A percentile compares a stretch with the other conserved stretches of the same genome.
phyloP scores from a whole-genome alignment of 2,113 vertebrate genomes.

The Struthidea cinerea region DNA sequence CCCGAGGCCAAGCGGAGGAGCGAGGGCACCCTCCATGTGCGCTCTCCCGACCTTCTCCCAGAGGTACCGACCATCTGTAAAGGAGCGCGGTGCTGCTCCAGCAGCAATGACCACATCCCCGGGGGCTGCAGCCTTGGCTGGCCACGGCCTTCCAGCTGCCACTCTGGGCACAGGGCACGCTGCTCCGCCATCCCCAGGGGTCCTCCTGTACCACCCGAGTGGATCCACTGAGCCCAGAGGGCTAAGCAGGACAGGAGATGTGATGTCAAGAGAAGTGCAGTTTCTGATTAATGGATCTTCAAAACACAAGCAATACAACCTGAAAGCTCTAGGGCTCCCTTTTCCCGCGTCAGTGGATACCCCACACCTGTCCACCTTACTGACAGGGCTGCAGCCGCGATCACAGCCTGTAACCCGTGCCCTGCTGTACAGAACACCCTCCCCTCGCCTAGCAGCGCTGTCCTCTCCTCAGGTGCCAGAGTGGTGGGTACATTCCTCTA shows the following conservation, averaged over 20 bases:
- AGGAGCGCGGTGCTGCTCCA: neutral
- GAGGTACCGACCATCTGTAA: too few species aligned
- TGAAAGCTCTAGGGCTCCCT: neutral
- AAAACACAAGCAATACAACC: neutral
- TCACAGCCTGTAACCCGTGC: accelerated
- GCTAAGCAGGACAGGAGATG: neutral
- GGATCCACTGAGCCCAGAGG: neutral
- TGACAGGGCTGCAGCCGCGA: neutral
- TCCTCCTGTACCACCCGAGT: too few species aligned
- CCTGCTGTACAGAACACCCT: neutral
- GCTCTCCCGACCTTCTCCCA: neutral
- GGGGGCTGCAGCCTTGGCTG: neutral
- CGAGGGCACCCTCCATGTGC: too few species aligned
- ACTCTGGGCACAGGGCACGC: neutral
- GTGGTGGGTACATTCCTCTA: neutral
- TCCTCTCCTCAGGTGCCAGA: neutral
- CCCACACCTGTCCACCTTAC: neutral
- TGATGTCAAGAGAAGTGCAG: too few species aligned
- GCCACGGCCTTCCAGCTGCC: neutral
- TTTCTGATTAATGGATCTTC: neutral
- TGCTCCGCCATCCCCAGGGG: neutral
- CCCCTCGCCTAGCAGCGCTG: neutral
- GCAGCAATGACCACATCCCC: neutral
- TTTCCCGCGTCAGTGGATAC: neutral
- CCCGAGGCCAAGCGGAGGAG: too few species aligned